Evolutionary conservation across 1,140 invertebrate genomes (phyloP), one percentile per base, ranked within the genome.

Genomic region (Neodiprion virginianus): DNA sequence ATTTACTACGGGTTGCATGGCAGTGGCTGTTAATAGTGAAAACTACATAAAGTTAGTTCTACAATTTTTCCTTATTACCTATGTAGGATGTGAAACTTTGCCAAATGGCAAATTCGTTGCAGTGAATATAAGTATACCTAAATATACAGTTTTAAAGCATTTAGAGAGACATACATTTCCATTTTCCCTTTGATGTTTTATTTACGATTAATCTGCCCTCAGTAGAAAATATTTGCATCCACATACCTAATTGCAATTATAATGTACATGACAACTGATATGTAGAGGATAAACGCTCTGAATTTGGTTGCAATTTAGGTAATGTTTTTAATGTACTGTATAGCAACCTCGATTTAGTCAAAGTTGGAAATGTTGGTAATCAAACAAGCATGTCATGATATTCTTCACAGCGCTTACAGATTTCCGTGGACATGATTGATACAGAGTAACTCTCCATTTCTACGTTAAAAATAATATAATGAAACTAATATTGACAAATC

Each of bases 91-190:
- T 61, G n/a, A n/a, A n/a, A 61, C n/a, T 11, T n/a, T 61, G n/a
- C 53, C 53, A n/a, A 61, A n/a, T 8, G 11, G 53, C n/a, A 8
- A 61, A 61, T 61, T 61, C 53, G n/a, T 61, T 61, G 53, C 7
- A 61, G n/a, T 11, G 11, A 61, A n/a, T 61, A 11, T 7, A 61
- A 11, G 53, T 8, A 61, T 61, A 61, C 7, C n/a, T n/a, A 61
- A 8, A 61, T 8, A 61, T n/a, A 1, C 17, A 21, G 17, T 21
- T 61, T 61, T 11, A 4, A 61, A 4, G 53, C 53, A 61, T 61
- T 61, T 61, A 61, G 53, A 61, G 53, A 61, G 53, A 61, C 11
- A 61, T 61, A 61, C 53, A 61, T 61, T 61, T 61, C 53, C 53
- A 61, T 61, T 61, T 61, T 61, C 53, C 53, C 11, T n/a, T 61